Conservation (phyloP, 2,113 vertebrate genomes). For the Chamaetylas fuelleborni region DNA sequence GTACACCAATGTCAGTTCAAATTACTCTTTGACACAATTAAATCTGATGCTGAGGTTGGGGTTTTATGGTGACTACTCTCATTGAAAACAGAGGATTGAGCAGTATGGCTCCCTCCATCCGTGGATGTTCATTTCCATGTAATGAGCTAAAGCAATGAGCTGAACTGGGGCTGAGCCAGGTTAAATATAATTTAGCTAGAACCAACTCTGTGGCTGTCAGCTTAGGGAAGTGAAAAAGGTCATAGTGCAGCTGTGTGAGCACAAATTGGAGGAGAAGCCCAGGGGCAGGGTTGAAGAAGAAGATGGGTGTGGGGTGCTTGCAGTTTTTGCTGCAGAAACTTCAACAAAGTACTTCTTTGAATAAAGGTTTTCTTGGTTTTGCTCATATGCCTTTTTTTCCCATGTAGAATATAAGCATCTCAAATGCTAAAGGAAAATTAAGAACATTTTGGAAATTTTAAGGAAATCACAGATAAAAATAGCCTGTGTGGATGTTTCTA, state of each 20-base stretch:
- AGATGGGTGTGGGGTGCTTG: accelerated
- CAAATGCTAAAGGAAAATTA: background rate
- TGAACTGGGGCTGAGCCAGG: background rate
- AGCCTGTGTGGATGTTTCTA: background rate
- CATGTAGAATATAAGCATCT: background rate
- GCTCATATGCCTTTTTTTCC: background rate
- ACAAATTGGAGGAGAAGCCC: background rate
- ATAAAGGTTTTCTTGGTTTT: background rate
- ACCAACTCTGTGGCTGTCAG: background rate
- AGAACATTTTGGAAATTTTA: background rate
- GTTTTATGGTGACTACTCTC: background rate
- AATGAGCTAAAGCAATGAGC: background rate
- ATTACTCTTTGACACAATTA: background rate
- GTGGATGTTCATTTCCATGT: background rate
- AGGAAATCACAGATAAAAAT: background rate
- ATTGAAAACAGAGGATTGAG: background rate
- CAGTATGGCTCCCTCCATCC: background rate
- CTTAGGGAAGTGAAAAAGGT: background rate
- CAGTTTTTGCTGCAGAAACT: background rate
- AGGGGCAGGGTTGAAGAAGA: background rate
- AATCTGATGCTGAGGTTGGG: background rate
- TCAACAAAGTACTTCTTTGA: background rate
- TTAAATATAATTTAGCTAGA: slow-evolving; percentile 20
- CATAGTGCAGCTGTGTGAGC: background rate
- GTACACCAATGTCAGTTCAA: background rate